A percentile compares a stretch with the other conserved stretches of the same genome.
phyloP scores from a whole-genome alignment of 2,113 vertebrate species.

The Cephalopholis sonnerati region DNA sequence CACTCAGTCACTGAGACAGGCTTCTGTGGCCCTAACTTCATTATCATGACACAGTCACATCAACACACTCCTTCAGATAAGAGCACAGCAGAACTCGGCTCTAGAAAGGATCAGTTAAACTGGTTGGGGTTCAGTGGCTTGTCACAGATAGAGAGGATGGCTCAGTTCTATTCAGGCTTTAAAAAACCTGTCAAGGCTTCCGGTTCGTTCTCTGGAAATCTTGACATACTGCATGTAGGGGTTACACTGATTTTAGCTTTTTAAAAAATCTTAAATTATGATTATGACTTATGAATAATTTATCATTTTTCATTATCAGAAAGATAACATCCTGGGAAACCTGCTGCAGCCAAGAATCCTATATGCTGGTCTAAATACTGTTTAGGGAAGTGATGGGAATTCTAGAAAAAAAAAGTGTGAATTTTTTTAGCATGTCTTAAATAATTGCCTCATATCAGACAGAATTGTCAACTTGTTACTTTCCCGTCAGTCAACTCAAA shows the following conservation, averaged over 20 bases:
- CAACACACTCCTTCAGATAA: constrained; percentile 69
- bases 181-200: constrained; percentile 26
- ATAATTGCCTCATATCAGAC: no score
- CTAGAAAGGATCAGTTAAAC: constrained; percentile 53
- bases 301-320: background rate
- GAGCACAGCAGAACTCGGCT: constrained; percentile 48
- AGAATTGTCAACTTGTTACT: no score
- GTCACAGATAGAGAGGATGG: constrained; percentile 52
- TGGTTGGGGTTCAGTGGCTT: constrained; percentile 55
- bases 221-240: background rate
- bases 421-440: background rate
- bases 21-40: constrained; percentile 75
- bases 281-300: background rate
- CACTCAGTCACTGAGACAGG: constrained; percentile 73
- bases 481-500: no score
- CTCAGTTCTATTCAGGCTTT: constrained; percentile 28
- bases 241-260: constrained; percentile 4
- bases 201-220: constrained; percentile 11
- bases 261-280: background rate
- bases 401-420: background rate
- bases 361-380: background rate
- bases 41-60: constrained; percentile 78
- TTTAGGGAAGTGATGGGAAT: background rate
- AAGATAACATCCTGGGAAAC: background rate
- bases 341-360: background rate